Evolutionary conservation across 2,888 invertebrate species (phyloP).

Genomic region (Hedya salicella): DNA sequence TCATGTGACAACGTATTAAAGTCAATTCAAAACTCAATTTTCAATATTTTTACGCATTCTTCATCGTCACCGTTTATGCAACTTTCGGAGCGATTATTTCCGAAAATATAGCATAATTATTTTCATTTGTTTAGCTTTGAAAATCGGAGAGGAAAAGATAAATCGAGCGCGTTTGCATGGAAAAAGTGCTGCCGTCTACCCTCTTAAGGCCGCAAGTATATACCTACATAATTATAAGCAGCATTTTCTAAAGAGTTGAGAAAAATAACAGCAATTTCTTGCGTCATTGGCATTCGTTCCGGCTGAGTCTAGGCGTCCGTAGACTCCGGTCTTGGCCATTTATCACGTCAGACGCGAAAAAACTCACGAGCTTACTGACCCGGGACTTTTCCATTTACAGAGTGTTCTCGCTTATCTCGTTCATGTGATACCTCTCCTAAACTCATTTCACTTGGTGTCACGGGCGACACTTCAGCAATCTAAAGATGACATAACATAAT

Average conservation of each 20-base stretch:
- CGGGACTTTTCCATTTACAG: slow-evolving; percentile 78
- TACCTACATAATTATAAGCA: slow-evolving; percentile 42
- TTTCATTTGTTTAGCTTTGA: too few species aligned
- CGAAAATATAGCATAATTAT: too few species aligned
- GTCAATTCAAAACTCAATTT: too few species aligned
- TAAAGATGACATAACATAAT: slow-evolving; percentile 19
- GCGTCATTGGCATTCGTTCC: slow-evolving; percentile 73
- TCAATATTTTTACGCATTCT: too few species aligned
- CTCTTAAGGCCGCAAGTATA: too few species aligned
- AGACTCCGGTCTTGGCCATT: slow-evolving; percentile 62
- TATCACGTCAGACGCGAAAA: slow-evolving; percentile 76
- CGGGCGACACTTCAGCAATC: slow-evolving; percentile 38
- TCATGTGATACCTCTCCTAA: slow-evolving; percentile 65
- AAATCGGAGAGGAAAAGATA: too few species aligned
- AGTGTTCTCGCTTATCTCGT: slow-evolving; percentile 72
- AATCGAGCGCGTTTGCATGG: too few species aligned
- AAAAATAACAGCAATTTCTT: slow-evolving; percentile 73
- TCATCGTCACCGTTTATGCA: too few species aligned
- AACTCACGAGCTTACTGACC: slow-evolving; percentile 73
- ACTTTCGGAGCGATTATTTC: too few species aligned
- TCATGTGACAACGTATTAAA: too few species aligned
- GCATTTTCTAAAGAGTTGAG: slow-evolving; percentile 61
- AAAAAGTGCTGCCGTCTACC: too few species aligned
- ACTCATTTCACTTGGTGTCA: slow-evolving; percentile 46
- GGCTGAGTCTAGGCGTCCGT: slow-evolving; percentile 58